Percentiles rank a stretch among this genome's conserved stretches.
Evolutionary conservation across 2,113 vertebrate species (phyloP).

Genomic region (Dipodomys spectabilis): DNA sequence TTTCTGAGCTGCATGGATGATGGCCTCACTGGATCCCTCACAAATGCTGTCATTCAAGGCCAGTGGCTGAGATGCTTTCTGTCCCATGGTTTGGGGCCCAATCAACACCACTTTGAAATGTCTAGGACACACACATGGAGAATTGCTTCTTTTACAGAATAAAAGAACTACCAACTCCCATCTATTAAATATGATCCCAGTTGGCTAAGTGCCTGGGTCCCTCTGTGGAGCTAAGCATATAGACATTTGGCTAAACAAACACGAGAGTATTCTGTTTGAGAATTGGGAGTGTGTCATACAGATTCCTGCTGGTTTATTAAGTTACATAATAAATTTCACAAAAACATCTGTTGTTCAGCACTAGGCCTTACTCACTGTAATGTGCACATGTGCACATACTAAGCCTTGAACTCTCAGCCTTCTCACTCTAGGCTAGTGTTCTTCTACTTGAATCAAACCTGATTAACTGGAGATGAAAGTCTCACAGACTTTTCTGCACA

Average conservation of each 20-base stretch:
- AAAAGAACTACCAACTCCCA: neutral
- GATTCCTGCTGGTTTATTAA: constrained; percentile 49
- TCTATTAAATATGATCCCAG: neutral
- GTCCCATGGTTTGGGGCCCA: constrained; percentile 74
- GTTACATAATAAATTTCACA: constrained; percentile 6
- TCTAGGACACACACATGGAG: rapidly evolving
- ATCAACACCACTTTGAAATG: neutral
- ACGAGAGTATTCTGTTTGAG: neutral
- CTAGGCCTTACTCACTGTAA: neutral
- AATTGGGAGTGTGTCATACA: constrained; percentile 55
- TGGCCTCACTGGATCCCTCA: constrained; percentile 79
- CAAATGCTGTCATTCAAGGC: constrained; percentile 55
- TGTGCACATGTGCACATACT: too few relatives aligned
- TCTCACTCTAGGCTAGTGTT: too few relatives aligned
- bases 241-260: neutral
- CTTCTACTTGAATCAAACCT: too few relatives aligned
- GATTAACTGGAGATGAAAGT: too few relatives aligned
- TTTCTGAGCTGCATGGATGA: constrained; percentile 73
- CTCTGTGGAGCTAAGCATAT: constrained; percentile 3
- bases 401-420: too few relatives aligned
- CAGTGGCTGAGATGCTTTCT: constrained; percentile 65
- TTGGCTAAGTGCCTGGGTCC: neutral
- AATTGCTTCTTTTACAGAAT: neutral
- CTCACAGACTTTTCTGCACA: too few relatives aligned
- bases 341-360: constrained; percentile 2